These are phyloP conservation scores for Luffia ferchaultella DNA, from an alignment of 2,888 invertebrate species.

Conservation along the genomic window DNA sequence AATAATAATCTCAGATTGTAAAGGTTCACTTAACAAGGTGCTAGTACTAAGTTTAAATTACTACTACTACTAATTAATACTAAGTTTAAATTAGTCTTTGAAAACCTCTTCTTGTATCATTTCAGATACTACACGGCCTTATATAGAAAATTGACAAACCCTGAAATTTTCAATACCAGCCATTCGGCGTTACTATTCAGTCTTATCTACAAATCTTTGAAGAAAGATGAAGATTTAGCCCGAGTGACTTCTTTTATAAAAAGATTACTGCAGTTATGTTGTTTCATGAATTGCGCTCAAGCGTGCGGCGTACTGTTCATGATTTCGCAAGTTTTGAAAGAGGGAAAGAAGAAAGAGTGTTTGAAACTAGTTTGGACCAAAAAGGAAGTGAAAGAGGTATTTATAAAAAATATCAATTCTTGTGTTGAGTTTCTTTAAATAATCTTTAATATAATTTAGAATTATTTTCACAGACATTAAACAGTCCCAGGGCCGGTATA, in stretches of 20 bases:
- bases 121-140: constrained; percentile 85
- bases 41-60: not conserved
- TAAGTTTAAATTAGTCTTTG: no score
- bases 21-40: not conserved
- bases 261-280: constrained; percentile 67
- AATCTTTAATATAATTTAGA: no score
- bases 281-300: constrained; percentile 78
- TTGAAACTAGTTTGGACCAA: constrained; percentile 37
- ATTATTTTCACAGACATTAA: no score
- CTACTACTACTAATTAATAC: no score
- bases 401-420: not conserved
- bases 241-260: constrained; percentile 84
- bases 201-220: constrained; percentile 85
- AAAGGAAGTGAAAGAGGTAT: constrained; percentile 35
- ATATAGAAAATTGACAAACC: constrained; percentile 85
- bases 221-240: constrained; percentile 75
- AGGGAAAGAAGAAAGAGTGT: constrained; percentile 36
- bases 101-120: no score
- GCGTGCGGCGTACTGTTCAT: constrained; percentile 84
- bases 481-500: no score
- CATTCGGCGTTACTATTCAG: constrained; percentile 84
- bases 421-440: no score
- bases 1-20: constrained; percentile 50
- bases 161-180: constrained; percentile 72
- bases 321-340: constrained; percentile 71